Conservation (phyloP, 2,888 invertebrate species). For the Morinoia aosen region DNA sequence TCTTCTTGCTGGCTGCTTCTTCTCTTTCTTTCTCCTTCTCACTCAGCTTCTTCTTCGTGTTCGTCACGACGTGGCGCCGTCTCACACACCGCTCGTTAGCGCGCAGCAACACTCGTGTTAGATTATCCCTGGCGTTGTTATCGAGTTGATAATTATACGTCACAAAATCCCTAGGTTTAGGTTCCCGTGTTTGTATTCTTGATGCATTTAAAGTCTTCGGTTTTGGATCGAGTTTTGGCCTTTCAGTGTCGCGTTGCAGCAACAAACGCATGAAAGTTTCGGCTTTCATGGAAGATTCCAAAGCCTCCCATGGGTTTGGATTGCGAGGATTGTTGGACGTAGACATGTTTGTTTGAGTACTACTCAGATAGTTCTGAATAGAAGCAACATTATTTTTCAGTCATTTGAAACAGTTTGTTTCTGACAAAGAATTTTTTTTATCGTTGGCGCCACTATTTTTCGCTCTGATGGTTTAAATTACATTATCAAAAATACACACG, state of each 20-base stretch:
- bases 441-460: background rate
- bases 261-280: background rate
- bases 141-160: slow-evolving; percentile 5
- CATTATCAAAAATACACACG: background rate
- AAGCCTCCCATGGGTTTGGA: background rate
- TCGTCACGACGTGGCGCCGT: background rate
- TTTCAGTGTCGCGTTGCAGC: background rate
- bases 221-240: background rate
- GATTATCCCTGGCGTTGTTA: background rate
- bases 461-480: background rate
- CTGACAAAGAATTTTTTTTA: background rate
- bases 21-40: background rate
- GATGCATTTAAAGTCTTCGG: background rate
- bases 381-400: too few species aligned
- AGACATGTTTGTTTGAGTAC: background rate
- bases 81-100: background rate
- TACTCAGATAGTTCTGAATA: background rate
- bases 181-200: background rate
- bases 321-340: background rate
- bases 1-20: background rate
- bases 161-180: slow-evolving; percentile 30
- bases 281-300: background rate
- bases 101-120: background rate
- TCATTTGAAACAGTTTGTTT: too few species aligned
- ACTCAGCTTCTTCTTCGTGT: background rate